Percentiles rank a stretch among this genome's conserved stretches.
Conservation (phyloP, 2,888 invertebrate species). For the Prostheceraeus crozeri region DNA sequence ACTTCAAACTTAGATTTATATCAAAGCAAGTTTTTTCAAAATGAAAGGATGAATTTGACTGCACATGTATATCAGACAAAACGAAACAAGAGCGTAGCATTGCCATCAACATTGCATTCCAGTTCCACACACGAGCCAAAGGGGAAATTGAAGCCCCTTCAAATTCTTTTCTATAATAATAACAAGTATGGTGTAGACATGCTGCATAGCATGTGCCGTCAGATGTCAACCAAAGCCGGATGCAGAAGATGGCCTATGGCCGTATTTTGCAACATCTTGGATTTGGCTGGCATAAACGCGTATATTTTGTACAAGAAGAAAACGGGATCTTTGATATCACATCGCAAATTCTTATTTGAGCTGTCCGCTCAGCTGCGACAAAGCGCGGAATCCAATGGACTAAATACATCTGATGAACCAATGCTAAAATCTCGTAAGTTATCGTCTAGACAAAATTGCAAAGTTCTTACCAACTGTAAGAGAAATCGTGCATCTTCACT, state of each 20-base stretch:
- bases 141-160: constrained; percentile 3
- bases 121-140: background rate
- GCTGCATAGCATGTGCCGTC: constrained; percentile 11
- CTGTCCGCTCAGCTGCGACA: constrained; percentile 17
- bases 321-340: no score
- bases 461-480: background rate
- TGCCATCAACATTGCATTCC: no score
- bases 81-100: constrained; percentile 2
- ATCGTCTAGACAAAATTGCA: background rate
- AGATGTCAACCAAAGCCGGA: constrained; percentile 12
- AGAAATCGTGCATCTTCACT: background rate
- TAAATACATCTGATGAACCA: no score
- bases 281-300: constrained; percentile 16
- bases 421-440: background rate
- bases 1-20: background rate
- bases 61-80: constrained; percentile 3
- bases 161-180: background rate
- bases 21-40: constrained; percentile 10
- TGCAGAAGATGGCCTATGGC: constrained; percentile 15
- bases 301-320: background rate
- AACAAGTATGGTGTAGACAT: constrained; percentile 13
- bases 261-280: constrained; percentile 18
- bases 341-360: constrained; percentile 2
- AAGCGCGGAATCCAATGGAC: constrained; percentile 1
- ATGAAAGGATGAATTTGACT: no score